These are phyloP conservation scores for Actias luna DNA, from an alignment of 2,888 invertebrate genomes.

Conservation along the genomic window DNA sequence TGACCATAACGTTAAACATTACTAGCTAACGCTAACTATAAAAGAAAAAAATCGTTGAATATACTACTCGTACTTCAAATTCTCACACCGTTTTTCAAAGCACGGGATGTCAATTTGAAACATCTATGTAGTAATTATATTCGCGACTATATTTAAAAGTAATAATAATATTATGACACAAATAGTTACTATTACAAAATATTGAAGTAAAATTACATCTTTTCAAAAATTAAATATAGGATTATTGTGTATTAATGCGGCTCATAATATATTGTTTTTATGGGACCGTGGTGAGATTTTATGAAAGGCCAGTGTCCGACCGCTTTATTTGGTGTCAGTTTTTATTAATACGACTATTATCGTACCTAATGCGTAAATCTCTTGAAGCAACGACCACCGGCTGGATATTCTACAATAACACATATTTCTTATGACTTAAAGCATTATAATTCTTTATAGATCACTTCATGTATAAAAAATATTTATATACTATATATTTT, in stretches of 20 bases:
- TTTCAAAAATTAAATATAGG: conserved; percentile 51
- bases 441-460: background rate
- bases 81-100: no score
- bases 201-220: no score
- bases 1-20: no score
- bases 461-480: background rate
- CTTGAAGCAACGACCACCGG: conserved; percentile 59
- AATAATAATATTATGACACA: no score
- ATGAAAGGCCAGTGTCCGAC: conserved; percentile 37
- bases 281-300: background rate
- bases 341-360: conserved; percentile 75
- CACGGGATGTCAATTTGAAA: no score
- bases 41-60: no score
- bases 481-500: background rate
- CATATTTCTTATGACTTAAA: conserved; percentile 9
- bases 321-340: conserved; percentile 67
- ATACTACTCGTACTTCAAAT: no score
- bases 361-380: conserved; percentile 68
- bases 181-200: no score
- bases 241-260: conserved; percentile 57
- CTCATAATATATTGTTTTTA: conserved; percentile 60
- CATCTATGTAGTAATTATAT: no score
- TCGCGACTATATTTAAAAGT: no score
- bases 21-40: no score
- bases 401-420: conserved; percentile 28